Conservation (phyloP, 1,140 invertebrate species). For the Acromyrmex charruanus region DNA sequence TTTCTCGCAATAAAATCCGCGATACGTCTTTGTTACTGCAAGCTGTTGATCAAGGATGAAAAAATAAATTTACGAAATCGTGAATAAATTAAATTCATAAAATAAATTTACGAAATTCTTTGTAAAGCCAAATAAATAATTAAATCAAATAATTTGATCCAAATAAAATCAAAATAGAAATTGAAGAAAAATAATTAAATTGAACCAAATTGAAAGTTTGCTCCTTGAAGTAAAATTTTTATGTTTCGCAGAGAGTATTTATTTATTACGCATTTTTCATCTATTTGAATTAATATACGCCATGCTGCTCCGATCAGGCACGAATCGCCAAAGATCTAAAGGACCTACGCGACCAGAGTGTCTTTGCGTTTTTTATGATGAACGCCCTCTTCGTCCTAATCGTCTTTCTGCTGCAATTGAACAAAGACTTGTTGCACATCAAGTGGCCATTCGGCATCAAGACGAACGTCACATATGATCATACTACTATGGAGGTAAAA, state of each 20-base stretch:
- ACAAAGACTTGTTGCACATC: constrained; percentile 97
- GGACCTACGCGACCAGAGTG: constrained; percentile 96
- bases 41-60: constrained; percentile 55
- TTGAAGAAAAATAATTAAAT: neutral
- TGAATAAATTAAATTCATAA: neutral
- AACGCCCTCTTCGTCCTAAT: constrained; percentile 99
- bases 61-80: neutral
- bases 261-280: neutral
- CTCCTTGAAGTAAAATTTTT: neutral
- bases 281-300: constrained; percentile 67
- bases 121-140: neutral
- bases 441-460: constrained; percentile 97
- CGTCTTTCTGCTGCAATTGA: constrained; percentile 98
- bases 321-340: constrained; percentile 96
- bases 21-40: constrained; percentile 58
- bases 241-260: neutral
- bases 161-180: neutral
- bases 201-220: neutral
- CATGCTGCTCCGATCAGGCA: constrained; percentile 88
- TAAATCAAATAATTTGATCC: neutral
- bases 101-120: neutral
- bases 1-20: neutral
- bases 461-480: constrained; percentile 96
- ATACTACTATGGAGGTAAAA: constrained; percentile 95
- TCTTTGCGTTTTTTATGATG: constrained; percentile 99